A percentile compares a stretch with the other conserved stretches of the same genome.
These are phyloP conservation scores for Cheilosia pagana DNA, from an alignment of 2,888 invertebrate species.

Conservation along the genomic window DNA sequence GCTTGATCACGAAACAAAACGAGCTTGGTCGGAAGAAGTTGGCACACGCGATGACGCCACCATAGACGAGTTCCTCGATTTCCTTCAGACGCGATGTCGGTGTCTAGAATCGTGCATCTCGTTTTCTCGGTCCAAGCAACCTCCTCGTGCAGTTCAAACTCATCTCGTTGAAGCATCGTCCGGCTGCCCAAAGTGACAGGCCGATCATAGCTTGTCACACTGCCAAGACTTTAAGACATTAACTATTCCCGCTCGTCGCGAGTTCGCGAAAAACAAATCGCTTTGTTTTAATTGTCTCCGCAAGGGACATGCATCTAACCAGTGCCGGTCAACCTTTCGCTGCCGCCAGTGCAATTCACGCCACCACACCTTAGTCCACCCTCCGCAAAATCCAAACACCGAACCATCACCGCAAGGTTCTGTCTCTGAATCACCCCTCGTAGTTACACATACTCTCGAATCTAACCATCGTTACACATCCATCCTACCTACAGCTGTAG, in stretches of 20 bases:
- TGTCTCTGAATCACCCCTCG: background rate
- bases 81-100: constrained; percentile 40
- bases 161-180: background rate
- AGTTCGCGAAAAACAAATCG: constrained; percentile 27
- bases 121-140: background rate
- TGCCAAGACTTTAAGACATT: constrained; percentile 4
- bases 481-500: background rate
- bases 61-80: constrained; percentile 37
- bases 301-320: constrained; percentile 10
- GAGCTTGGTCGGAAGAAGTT: too few species aligned
- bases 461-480: background rate
- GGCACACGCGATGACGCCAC: background rate
- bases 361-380: too few species aligned
- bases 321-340: constrained; percentile 33
- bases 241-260: constrained; percentile 9
- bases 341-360: constrained; percentile 3
- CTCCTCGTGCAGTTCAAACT: background rate
- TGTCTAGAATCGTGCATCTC: constrained; percentile 29
- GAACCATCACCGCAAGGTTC: background rate
- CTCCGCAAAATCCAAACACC: background rate
- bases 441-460: background rate
- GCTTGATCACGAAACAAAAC: too few species aligned
- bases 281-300: constrained; percentile 39
- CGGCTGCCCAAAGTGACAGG: constrained; percentile 11
- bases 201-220: background rate